phyloP scores from a whole-genome alignment of 2,888 invertebrate species.

The Drymonia ruficornis region DNA sequence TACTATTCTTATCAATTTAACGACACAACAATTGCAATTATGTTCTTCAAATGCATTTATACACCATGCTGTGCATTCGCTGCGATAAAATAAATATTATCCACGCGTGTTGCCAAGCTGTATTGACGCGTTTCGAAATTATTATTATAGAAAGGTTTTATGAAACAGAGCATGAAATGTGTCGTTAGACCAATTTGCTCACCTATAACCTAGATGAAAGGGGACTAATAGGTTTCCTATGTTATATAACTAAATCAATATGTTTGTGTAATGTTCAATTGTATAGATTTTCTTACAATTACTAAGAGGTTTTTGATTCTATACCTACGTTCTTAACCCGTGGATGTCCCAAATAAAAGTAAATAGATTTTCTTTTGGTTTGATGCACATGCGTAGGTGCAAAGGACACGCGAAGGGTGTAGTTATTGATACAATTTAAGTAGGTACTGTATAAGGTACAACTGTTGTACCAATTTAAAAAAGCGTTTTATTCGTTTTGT shows the following conservation, averaged over 20 bases:
- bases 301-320: too few relatives aligned
- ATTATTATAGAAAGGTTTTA: conserved; percentile 6
- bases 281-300: too few relatives aligned
- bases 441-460: too few relatives aligned
- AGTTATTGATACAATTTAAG: too few relatives aligned
- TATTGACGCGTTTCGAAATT: conserved; percentile 5
- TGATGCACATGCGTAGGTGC: too few relatives aligned
- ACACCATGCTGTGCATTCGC: background rate
- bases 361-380: too few relatives aligned
- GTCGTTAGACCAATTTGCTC: background rate
- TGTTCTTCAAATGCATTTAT: conserved; percentile 7
- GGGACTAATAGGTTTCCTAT: background rate
- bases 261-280: background rate
- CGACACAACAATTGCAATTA: conserved; percentile 9
- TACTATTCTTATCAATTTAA: conserved; percentile 7
- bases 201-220: background rate
- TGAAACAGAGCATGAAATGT: conserved; percentile 4
- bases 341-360: too few relatives aligned
- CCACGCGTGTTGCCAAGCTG: background rate
- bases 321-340: too few relatives aligned
- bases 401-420: too few relatives aligned
- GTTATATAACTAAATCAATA: conserved; percentile 8
- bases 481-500: too few relatives aligned
- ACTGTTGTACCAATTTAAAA: too few relatives aligned
- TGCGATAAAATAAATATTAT: conserved; percentile 9